Conservation (phyloP, 2,113 vertebrate species). For the Forbesichthys papilliferus region DNA sequence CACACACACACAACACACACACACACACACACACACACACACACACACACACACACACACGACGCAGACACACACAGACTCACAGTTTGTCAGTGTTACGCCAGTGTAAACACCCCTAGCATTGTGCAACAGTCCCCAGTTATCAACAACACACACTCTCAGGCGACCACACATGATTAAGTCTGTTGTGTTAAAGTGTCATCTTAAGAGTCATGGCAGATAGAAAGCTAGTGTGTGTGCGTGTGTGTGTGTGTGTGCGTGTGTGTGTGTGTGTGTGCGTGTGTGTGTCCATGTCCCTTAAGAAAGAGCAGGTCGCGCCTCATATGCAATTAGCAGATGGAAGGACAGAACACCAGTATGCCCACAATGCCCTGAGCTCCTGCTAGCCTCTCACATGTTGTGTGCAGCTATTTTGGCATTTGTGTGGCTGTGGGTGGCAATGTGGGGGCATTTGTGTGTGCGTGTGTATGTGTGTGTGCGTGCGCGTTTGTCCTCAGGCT, state of each 20-base stretch:
- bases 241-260: too few species aligned
- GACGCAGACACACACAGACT: background rate
- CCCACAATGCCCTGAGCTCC: background rate
- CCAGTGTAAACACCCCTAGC: conserved; percentile 20
- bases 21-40: too few species aligned
- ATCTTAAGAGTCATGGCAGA: conserved; percentile 34
- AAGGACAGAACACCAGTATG: conserved; percentile 44
- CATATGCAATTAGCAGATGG: conserved; percentile 45
- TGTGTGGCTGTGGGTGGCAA: background rate
- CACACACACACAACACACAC: conserved; percentile 18
- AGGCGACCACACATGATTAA: conserved; percentile 5
- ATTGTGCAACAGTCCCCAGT: conserved; percentile 39
- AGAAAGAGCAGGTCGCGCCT: conserved; percentile 41
- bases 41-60: background rate
- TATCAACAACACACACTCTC: conserved; percentile 42
- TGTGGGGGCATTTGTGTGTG: background rate
- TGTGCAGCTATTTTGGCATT: background rate
- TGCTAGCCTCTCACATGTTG: background rate
- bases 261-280: too few species aligned
- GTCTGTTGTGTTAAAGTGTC: conserved; percentile 45
- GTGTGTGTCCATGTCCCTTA: background rate
- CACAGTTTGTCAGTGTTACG: background rate
- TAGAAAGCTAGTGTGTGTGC: too few species aligned
- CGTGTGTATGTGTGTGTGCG: conserved; percentile 15
- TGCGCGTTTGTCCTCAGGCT: conserved; percentile 46